Evolutionary conservation across 2,888 invertebrate species (phyloP).

Genomic region (Campoletis raptor): DNA sequence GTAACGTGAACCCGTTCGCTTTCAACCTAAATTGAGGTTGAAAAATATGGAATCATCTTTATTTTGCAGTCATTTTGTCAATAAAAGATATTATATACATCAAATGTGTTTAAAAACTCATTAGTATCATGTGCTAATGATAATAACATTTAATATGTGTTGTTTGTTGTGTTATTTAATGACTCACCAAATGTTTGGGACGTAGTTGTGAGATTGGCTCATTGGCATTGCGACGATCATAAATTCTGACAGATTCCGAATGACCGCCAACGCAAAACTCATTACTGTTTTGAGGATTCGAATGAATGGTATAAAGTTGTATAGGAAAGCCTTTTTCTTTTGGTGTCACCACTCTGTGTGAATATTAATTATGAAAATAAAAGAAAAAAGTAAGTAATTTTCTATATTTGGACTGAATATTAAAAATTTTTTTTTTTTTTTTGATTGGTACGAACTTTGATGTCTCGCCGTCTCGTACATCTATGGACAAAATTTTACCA

Average conservation of each 20-base stretch:
- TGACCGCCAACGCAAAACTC: conserved; percentile 95
- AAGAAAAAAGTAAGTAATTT: background rate
- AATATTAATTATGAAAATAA: conserved; percentile 69
- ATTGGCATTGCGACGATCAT: conserved; percentile 88
- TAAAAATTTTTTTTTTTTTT: background rate
- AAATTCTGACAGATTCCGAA: conserved; percentile 92
- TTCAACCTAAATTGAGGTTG: conserved; percentile 67
- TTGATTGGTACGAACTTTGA: conserved; percentile 85
- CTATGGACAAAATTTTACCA: conserved; percentile 92
- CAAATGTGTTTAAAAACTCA: background rate
- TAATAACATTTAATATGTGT: background rate
- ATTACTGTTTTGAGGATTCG: conserved; percentile 91
- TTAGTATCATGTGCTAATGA: background rate
- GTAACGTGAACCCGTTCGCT: conserved; percentile 90
- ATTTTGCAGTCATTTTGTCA: background rate
- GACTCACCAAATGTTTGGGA: conserved; percentile 86
- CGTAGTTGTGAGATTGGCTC: conserved; percentile 88
- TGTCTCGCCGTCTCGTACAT: conserved; percentile 91
- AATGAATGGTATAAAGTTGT: conserved; percentile 94
- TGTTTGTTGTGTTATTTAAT: background rate
- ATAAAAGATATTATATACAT: too few species aligned
- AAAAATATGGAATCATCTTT: background rate
- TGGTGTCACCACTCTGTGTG: conserved; percentile 86
- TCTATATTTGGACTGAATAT: background rate
- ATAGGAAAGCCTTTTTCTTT: conserved; percentile 87